Conservation (phyloP, 64 coral and sea anemone genomes). For the Orbicella faveolata region DNA sequence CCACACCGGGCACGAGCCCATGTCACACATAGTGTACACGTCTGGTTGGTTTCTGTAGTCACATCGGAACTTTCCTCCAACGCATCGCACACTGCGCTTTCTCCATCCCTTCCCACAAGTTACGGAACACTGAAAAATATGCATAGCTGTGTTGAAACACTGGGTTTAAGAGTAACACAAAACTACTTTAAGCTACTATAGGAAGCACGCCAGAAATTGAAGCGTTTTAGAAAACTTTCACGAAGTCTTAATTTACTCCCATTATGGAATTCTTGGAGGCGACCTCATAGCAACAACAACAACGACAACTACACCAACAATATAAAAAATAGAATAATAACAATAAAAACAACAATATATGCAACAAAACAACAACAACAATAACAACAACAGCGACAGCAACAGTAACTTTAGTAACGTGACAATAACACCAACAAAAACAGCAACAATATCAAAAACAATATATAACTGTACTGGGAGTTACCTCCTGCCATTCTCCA, state of each 20-base stretch:
- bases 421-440: not conserved
- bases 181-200: too few relatives aligned
- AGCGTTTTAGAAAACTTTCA: too few relatives aligned
- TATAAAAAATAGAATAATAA: not conserved
- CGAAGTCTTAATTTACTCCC: too few relatives aligned
- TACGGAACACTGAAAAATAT: constrained; percentile 43
- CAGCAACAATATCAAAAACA: not conserved
- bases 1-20: constrained; percentile 50
- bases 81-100: constrained; percentile 20
- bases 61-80: not conserved
- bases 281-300: not conserved
- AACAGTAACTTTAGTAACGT: not conserved
- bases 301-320: not conserved
- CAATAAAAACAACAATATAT: not conserved
- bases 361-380: not conserved
- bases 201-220: too few relatives aligned
- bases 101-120: constrained; percentile 42
- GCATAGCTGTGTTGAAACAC: not conserved
- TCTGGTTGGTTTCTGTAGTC: constrained; percentile 22
- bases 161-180: too few relatives aligned
- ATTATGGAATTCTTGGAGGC: not conserved
- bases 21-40: constrained; percentile 19
- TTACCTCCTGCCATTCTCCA: constrained; percentile 45
- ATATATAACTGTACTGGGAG: not conserved
- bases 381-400: not conserved